These are phyloP conservation scores for Noctua fimbriata DNA, from an alignment of 2,888 invertebrate genomes.

Conservation along the genomic window DNA sequence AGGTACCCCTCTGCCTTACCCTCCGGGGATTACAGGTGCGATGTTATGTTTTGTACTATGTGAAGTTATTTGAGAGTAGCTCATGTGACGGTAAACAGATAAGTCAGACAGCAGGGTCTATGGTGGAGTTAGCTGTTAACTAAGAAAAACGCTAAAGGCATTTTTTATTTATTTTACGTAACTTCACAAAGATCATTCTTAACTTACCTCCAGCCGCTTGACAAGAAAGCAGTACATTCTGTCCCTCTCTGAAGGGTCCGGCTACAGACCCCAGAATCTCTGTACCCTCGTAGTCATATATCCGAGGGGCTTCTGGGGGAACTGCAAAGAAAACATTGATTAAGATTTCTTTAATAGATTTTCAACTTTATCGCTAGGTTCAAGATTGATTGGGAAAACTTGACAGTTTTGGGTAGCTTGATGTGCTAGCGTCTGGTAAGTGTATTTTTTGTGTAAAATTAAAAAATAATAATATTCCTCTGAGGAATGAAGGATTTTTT, in stretches of 20 bases:
- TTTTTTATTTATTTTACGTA: not conserved
- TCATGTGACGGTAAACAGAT: not conserved
- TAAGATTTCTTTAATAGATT: no score
- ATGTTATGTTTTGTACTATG: no score
- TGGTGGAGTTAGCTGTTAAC: no score
- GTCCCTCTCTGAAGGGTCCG: conserved; percentile 96
- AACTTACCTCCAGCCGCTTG: conserved; percentile 96
- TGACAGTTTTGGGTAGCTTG: no score
- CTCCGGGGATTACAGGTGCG: no score
- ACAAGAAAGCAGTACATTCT: conserved; percentile 95
- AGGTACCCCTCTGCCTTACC: no score
- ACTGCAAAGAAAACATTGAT: conserved; percentile 89
- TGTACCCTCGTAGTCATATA: conserved; percentile 95
- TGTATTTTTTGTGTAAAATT: not conserved
- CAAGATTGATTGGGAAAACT: no score
- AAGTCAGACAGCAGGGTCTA: not conserved
- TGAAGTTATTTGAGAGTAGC: not conserved
- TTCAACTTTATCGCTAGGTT: no score
- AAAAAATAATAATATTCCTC: not conserved
- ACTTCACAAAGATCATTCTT: not conserved
- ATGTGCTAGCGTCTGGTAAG: not conserved
- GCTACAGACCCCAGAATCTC: conserved; percentile 94
- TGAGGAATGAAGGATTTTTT: not conserved
- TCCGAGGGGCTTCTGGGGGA: conserved; percentile 94
- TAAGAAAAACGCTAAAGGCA: not conserved